These are phyloP conservation scores for Pollicipes pollicipes DNA, from an alignment of 1,140 invertebrate species.

Conservation along the genomic window DNA sequence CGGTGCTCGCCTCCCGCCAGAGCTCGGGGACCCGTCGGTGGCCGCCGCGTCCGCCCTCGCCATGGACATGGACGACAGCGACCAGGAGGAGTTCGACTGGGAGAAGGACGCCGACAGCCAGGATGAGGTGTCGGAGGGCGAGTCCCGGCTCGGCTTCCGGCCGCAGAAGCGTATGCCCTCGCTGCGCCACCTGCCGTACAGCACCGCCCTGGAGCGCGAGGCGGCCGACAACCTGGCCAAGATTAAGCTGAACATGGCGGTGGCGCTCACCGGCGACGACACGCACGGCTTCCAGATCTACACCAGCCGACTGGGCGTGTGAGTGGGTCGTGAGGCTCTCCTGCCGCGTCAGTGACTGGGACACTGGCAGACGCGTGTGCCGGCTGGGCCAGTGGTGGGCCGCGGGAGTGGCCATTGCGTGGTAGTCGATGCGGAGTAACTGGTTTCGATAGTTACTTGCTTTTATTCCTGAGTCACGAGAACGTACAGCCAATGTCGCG, in stretches of 20 bases:
- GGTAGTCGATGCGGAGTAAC: no score
- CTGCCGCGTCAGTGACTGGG: no score
- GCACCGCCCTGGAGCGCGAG: neutral
- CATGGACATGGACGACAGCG: conserved; percentile 5
- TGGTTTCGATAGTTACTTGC: no score
- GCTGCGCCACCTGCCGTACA: conserved; percentile 1
- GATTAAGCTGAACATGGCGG: neutral
- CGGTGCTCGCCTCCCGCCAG: no score
- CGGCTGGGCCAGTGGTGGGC: no score
- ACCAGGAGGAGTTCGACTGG: neutral
- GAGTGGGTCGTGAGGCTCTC: no score
- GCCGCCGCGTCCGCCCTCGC: neutral
- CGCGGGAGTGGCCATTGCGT: no score
- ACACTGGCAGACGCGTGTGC: no score
- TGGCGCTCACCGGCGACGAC: neutral
- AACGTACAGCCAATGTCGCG: no score
- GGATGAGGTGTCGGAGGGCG: neutral
- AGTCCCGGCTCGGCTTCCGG: neutral
- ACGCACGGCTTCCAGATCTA: neutral
- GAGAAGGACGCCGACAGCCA: neutral
- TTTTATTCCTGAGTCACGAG: no score
- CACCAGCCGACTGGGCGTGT: neutral
- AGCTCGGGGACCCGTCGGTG: no score
- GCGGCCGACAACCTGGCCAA: neutral
- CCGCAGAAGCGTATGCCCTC: neutral